Conservation (phyloP, 2,888 invertebrate genomes). For the Metellina segmentata region DNA sequence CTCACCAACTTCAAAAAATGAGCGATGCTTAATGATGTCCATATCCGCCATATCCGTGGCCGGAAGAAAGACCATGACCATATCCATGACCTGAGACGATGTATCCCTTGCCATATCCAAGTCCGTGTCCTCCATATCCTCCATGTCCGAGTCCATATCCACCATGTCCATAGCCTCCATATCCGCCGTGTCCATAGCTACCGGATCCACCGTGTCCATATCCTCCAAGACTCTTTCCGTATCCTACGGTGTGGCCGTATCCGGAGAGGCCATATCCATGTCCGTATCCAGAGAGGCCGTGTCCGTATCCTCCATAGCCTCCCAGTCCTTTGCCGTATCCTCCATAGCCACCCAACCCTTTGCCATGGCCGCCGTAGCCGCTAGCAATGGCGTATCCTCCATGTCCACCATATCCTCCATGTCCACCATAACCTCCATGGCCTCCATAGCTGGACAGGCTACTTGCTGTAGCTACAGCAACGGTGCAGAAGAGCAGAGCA, state of each 20-base stretch:
- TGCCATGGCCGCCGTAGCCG: neutral
- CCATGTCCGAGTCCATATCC: constrained; percentile 35
- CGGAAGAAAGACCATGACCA: constrained; percentile 7
- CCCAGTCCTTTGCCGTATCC: constrained; percentile 33
- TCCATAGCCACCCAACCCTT: constrained; percentile 15
- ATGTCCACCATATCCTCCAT: constrained; percentile 16
- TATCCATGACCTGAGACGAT: constrained; percentile 46
- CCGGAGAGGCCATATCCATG: constrained; percentile 4
- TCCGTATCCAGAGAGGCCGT: constrained; percentile 11
- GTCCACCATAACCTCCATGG: constrained; percentile 19
- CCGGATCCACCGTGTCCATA: constrained; percentile 44
- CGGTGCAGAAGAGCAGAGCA: constrained; percentile 37
- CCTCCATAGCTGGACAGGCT: constrained; percentile 21
- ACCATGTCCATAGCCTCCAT: constrained; percentile 35
- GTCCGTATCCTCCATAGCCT: constrained; percentile 45
- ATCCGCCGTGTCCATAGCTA: constrained; percentile 49
- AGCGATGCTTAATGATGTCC: neutral
- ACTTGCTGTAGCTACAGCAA: constrained; percentile 34
- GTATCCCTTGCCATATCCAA: constrained; percentile 39
- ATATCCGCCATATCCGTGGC: constrained; percentile 4
- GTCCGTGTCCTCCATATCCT: constrained; percentile 39
- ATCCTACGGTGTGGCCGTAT: constrained; percentile 8
- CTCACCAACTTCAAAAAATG: neutral
- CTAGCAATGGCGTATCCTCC: constrained; percentile 15
- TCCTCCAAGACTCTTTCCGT: constrained; percentile 38